Conservation (phyloP, 2,113 vertebrate species). For the Ammodytes marinus region DNA sequence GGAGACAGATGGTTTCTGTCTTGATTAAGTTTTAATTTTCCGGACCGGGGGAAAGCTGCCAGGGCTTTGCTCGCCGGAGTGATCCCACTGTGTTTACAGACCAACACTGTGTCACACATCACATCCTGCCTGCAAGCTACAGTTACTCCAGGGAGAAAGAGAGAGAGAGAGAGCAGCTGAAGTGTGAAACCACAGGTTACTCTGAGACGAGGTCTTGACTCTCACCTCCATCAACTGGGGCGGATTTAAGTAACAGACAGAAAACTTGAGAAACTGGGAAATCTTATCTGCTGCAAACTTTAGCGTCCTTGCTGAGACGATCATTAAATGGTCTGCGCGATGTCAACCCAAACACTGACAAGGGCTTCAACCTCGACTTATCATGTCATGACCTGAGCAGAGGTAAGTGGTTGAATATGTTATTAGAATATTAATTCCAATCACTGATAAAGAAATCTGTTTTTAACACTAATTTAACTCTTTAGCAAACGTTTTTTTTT, state of each 20-base stretch:
- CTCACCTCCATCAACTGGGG: constrained; percentile 1
- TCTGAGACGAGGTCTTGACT: constrained; percentile 3
- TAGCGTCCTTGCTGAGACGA: constrained; percentile 1
- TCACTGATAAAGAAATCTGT: background rate
- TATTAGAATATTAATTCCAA: background rate
- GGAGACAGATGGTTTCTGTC: constrained; percentile 83
- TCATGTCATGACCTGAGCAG: constrained; percentile 27
- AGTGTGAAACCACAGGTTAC: constrained; percentile 36
- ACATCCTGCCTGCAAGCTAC: constrained; percentile 10
- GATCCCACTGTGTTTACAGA: constrained; percentile 37
- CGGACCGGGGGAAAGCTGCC: constrained; percentile 43
- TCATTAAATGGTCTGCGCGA: background rate
- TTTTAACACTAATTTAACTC: background rate
- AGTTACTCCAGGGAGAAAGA: constrained; percentile 15
- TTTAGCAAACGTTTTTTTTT: background rate
- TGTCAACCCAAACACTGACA: background rate
- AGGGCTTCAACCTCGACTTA: background rate
- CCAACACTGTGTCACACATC: constrained; percentile 21
- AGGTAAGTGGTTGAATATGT: constrained; percentile 40
- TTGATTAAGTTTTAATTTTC: constrained; percentile 83
- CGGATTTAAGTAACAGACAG: background rate
- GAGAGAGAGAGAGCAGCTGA: constrained; percentile 5
- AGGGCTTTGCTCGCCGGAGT: constrained; percentile 21
- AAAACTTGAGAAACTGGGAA: constrained; percentile 28
- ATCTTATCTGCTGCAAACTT: constrained; percentile 31